Base-by-base conservation (phyloP, 2,113 vertebrate species). In the Bufo gargarizans region DNA sequence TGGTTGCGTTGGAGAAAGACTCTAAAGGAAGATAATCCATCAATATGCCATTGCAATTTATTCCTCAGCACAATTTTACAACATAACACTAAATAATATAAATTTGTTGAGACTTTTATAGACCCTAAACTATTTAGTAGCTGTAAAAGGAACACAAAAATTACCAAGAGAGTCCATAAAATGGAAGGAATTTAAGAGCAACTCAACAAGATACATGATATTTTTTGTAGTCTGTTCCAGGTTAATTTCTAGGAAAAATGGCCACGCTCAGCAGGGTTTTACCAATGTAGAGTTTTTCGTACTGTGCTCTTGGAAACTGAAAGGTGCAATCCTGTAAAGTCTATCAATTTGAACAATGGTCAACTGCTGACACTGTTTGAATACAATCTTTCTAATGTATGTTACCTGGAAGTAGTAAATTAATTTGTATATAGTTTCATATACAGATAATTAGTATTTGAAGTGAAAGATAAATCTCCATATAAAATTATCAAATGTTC, bases 181-280 rank as follows among this genome's bases (percentile, higher is more conserved):
- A 89, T 17, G 67, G 63, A 89, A 84, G 74, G 87, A 84, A 89
- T 89, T 84, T 77, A 89, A 78, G 72, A 89, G 87, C 55, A 69
- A 69, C 20, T 78, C 72, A 84, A 61, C 63, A 77, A 84, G 20
- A 50, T 53, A 84, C 56, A 49, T 65, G 83, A 5, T 77, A 69
- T 78, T 78, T 61, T 45, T 65, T 17, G 20, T n/a, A 67, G 63
- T 63, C 58, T 79, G 63, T 33, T 80, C 11, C 43, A 16, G 43
- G 55, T 74, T 53, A 4, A 43, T 78, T 89, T 84, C 87, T 77
- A 22, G 14, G 72, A 84, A 89, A 74, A 55, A 19, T 65, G 50
- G 13, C 59, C 33, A 65, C 22, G 1, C 82, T 67, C 87, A 89
- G 72, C 82, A 69, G 58, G 81, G 65, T 45, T 77, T 67, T 22